Conservation (phyloP, 2,888 invertebrate genomes). For the Drosophila paranaensis region DNA sequence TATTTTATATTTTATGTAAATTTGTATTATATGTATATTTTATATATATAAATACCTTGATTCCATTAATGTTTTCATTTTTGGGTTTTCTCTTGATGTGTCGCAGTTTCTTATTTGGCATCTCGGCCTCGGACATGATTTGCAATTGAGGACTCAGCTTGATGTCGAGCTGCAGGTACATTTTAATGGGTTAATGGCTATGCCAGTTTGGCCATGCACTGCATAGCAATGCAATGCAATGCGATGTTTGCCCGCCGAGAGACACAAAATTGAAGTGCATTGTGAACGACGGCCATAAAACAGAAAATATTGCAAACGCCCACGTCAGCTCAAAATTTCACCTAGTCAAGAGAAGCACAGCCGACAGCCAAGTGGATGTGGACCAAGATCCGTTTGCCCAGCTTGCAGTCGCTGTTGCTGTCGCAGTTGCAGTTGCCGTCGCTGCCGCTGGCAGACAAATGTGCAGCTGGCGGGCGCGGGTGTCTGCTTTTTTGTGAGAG, state of each 20-base stretch:
- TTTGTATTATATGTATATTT: too few relatives aligned
- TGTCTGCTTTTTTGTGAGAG: constrained; percentile 37
- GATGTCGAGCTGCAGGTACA: constrained; percentile 34
- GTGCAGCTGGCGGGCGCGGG: constrained; percentile 61
- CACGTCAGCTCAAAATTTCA: constrained; percentile 69
- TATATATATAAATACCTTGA: background rate
- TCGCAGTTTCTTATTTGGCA: background rate
- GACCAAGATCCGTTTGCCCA: constrained; percentile 68
- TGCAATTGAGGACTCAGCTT: constrained; percentile 36
- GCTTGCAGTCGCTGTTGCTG: constrained; percentile 15
- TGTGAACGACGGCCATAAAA: constrained; percentile 58
- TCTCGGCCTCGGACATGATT: constrained; percentile 2
- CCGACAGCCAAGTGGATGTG: constrained; percentile 53
- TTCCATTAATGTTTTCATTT: background rate
- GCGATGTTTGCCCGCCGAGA: constrained; percentile 42
- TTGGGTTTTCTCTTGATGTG: background rate
- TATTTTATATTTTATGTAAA: too few relatives aligned
- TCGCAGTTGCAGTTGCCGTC: constrained; percentile 17
- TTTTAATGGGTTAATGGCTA: constrained; percentile 55
- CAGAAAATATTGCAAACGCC: constrained; percentile 70
- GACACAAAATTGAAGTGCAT: constrained; percentile 59
- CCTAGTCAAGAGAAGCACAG: constrained; percentile 54
- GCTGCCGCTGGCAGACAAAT: constrained; percentile 65
- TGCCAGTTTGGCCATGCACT: constrained; percentile 29
- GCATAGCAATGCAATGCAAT: background rate